A percentile compares a stretch with the other conserved stretches of the same genome.
Conservation (phyloP, 2,888 invertebrate genomes). For the Drosophila nr. perissopoda region DNA sequence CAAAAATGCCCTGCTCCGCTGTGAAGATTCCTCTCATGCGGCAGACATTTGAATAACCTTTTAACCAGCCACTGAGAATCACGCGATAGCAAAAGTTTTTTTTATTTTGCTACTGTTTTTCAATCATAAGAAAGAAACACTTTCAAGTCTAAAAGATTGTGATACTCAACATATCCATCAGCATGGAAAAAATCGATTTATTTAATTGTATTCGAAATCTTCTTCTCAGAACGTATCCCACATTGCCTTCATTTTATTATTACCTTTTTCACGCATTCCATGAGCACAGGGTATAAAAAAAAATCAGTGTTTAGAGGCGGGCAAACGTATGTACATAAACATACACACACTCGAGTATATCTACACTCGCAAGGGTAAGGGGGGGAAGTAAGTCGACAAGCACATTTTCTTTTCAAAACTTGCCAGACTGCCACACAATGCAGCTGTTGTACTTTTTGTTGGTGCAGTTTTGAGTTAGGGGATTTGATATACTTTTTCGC, state of each 20-base stretch:
- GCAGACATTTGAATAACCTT: not conserved
- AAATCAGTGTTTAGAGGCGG: not conserved
- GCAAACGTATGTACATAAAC: not conserved
- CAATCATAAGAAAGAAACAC: too few relatives aligned
- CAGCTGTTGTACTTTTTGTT: slow-evolving; percentile 32
- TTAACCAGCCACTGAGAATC: not conserved
- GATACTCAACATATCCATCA: not conserved
- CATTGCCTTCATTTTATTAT: not conserved
- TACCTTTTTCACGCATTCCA: not conserved
- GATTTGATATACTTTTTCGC: slow-evolving; percentile 7
- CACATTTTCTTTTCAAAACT: slow-evolving; percentile 61
- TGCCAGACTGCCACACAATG: slow-evolving; percentile 45
- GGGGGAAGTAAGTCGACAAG: slow-evolving; percentile 36
- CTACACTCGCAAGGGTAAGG: too few relatives aligned
- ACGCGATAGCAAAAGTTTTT: too few relatives aligned
- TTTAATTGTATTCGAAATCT: not conserved
- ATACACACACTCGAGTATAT: not conserved
- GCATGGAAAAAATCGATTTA: not conserved
- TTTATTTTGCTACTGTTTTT: accelerated
- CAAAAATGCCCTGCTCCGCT: not conserved
- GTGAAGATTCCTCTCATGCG: not conserved
- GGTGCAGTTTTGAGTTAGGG: not conserved
- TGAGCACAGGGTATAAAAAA: slow-evolving; percentile 2
- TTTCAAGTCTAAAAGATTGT: not conserved
- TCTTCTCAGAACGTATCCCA: not conserved